A percentile compares a stretch with the other conserved stretches of the same genome.
These are phyloP conservation scores for Girardia tigrina DNA, from an alignment of 2,888 invertebrate genomes.

Conservation along the genomic window DNA sequence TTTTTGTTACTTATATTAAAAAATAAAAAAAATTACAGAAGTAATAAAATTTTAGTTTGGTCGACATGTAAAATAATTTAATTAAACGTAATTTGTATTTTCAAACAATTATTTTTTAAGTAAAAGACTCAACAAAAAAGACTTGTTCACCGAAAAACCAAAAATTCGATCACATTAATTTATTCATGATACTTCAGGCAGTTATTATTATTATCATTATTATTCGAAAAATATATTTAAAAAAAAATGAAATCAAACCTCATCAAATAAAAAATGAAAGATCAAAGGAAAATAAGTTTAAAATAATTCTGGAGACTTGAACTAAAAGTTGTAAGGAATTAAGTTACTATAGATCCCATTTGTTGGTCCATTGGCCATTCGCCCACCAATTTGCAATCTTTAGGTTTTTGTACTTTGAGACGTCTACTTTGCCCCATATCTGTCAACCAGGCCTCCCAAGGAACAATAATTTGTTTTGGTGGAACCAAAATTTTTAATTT, in stretches of 20 bases:
- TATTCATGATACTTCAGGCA: constrained; percentile 10
- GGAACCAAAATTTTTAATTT: constrained; percentile 32
- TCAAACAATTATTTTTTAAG: too few relatives aligned
- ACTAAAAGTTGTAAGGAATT: neutral
- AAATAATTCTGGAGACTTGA: neutral
- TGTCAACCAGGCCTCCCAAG: constrained; percentile 34
- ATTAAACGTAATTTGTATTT: too few relatives aligned
- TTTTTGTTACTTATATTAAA: too few relatives aligned
- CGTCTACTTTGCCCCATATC: constrained; percentile 15
- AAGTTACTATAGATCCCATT: neutral
- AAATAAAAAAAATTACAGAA: too few relatives aligned
- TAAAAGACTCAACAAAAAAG: too few relatives aligned
- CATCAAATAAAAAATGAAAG: neutral
- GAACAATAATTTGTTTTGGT: constrained; percentile 34
- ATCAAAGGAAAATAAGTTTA: neutral
- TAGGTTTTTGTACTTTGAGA: constrained; percentile 21
- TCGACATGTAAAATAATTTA: too few relatives aligned
- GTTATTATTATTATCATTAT: too few relatives aligned
- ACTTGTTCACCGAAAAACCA: neutral
- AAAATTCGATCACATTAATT: neutral
- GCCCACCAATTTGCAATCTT: constrained; percentile 24
- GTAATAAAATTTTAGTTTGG: too few relatives aligned
- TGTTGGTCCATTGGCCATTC: constrained; percentile 27
- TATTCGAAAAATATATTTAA: neutral
- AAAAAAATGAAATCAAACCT: neutral